phyloP scores from a whole-genome alignment of 2,888 invertebrate species.

The Stenotaenia linearis region DNA sequence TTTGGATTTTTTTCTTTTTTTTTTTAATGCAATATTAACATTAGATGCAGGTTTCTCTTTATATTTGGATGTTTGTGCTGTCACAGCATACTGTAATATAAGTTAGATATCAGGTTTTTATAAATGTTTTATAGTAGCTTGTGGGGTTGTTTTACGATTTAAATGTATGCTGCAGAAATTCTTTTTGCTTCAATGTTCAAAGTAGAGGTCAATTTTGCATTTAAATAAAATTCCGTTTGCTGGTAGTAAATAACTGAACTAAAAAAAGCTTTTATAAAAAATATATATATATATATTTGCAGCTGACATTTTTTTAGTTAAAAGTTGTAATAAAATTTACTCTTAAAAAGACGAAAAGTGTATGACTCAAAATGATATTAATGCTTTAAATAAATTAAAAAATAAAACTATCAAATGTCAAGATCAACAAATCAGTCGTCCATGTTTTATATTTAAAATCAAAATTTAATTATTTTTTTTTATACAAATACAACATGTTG shows the following conservation, averaged over 20 bases:
- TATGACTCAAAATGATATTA: not conserved
- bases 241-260: not conserved
- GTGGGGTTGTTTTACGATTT: conserved; percentile 16
- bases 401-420: not conserved
- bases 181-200: not conserved
- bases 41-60: conserved; percentile 8
- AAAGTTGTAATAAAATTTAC: conserved; percentile 1
- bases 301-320: conserved; percentile 12
- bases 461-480: conserved; percentile 5
- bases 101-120: conserved; percentile 19
- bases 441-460: not conserved
- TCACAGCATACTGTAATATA: conserved; percentile 1
- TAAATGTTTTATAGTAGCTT: conserved; percentile 19
- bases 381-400: not conserved
- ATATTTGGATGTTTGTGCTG: conserved; percentile 14
- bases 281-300: conserved; percentile 1
- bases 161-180: not conserved
- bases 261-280: not conserved
- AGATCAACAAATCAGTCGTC: not conserved
- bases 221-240: not conserved
- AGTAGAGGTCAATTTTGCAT: not conserved
- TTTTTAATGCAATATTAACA: not conserved
- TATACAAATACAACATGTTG: not conserved
- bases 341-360: not conserved
- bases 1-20: not conserved